Evolutionary conservation across 2,888 invertebrate genomes (phyloP).

Genomic region (Drosophila longiperda): DNA sequence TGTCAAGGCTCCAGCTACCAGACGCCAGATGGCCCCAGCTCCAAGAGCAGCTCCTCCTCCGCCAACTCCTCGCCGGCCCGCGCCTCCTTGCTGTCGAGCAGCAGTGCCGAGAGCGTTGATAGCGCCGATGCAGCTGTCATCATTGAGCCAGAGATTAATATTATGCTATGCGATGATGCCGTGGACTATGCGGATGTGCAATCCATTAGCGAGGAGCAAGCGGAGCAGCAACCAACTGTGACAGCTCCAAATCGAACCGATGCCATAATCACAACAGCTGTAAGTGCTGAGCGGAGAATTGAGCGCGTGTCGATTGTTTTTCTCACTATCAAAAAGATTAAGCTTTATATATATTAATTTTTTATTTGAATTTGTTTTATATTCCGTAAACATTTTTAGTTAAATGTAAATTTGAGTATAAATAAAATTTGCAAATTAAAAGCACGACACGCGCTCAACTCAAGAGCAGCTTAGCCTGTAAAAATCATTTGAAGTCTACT

Average conservation of each 20-base stretch:
- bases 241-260: background rate
- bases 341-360: background rate
- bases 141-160: slow-evolving; percentile 69
- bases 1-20: slow-evolving; percentile 90
- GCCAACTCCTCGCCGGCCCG: slow-evolving; percentile 61
- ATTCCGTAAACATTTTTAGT: too few relatives aligned
- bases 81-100: slow-evolving; percentile 61
- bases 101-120: slow-evolving; percentile 53
- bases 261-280: slow-evolving; percentile 27
- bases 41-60: slow-evolving; percentile 33
- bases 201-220: slow-evolving; percentile 68
- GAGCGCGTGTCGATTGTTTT: background rate
- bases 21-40: slow-evolving; percentile 88
- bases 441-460: background rate
- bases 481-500: slow-evolving; percentile 6
- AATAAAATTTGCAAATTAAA: background rate
- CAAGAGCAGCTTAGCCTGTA: background rate
- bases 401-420: background rate
- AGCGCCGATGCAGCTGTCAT: slow-evolving; percentile 70
- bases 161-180: slow-evolving; percentile 62
- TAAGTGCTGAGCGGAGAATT: slow-evolving; percentile 28
- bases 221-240: slow-evolving; percentile 5
- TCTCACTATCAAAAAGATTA: background rate
- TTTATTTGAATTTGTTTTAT: background rate
- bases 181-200: slow-evolving; percentile 70